phyloP scores from a whole-genome alignment of 2,113 vertebrate species.

The Leuciscus idus region DNA sequence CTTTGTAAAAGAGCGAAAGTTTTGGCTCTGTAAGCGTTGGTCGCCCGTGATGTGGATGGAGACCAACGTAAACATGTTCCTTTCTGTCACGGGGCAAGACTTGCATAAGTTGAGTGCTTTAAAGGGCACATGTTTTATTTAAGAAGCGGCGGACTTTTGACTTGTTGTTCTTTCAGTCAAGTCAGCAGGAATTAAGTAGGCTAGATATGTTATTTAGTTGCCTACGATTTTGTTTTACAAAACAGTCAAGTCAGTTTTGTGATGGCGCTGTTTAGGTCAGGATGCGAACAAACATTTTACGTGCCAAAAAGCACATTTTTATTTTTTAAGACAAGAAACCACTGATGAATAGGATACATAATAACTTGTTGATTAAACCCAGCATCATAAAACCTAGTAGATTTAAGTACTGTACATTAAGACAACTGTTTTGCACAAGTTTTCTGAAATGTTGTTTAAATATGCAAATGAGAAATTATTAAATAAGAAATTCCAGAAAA shows the following conservation, averaged over 20 bases:
- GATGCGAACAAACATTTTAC: background rate
- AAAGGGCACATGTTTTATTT: conserved; percentile 11
- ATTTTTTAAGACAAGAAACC: background rate
- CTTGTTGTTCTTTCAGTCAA: background rate
- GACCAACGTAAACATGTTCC: conserved; percentile 31
- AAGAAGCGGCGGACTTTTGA: background rate
- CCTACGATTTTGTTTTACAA: background rate
- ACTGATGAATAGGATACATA: background rate
- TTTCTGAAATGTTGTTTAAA: background rate
- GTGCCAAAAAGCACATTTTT: background rate
- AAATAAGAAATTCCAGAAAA: background rate
- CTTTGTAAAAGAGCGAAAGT: background rate
- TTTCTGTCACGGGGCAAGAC: conserved; percentile 16
- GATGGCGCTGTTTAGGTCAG: background rate
- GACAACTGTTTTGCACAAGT: background rate
- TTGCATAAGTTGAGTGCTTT: background rate
- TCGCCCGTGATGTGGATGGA: background rate
- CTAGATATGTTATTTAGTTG: background rate
- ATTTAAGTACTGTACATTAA: background rate
- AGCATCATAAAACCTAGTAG: no score
- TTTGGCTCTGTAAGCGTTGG: conserved; percentile 10
- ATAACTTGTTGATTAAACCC: no score
- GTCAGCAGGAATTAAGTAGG: background rate
- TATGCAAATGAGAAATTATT: background rate
- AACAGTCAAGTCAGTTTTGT: background rate